Conservation (phyloP, 2,888 invertebrate species). For the Bugula neritina region DNA sequence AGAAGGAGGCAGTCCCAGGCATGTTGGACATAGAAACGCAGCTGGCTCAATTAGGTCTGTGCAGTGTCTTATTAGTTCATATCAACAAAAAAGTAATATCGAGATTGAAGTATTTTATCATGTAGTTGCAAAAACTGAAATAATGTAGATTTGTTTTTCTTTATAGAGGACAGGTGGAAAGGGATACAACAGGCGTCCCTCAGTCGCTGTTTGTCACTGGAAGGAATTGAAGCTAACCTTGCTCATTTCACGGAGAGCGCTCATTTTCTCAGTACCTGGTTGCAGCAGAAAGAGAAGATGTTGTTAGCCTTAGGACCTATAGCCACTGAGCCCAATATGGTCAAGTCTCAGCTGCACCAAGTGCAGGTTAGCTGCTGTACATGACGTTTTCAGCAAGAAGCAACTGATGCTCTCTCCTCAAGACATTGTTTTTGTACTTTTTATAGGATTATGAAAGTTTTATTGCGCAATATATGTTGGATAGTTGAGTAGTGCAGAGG, state of each 20-base stretch:
- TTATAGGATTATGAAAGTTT: no score
- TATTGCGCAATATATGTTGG: no score
- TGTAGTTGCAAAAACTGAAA: not conserved
- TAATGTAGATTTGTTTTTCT: conserved; percentile 30
- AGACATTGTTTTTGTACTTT: no score
- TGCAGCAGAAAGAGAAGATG: conserved; percentile 89
- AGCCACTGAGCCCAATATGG: conserved; percentile 89
- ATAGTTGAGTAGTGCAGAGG: no score
- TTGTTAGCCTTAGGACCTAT: conserved; percentile 89
- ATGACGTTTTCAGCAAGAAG: no score
- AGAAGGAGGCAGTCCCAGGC: conserved; percentile 77
- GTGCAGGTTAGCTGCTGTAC: conserved; percentile 50
- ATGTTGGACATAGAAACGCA: conserved; percentile 76
- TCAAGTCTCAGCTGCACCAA: conserved; percentile 90
- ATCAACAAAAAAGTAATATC: not conserved
- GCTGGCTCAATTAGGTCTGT: conserved; percentile 70
- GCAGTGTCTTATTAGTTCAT: not conserved
- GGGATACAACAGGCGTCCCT: conserved; percentile 45
- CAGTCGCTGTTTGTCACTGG: conserved; percentile 42
- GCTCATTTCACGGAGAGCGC: conserved; percentile 87
- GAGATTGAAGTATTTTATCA: not conserved
- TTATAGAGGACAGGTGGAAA: conserved; percentile 48
- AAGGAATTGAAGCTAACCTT: conserved; percentile 66
- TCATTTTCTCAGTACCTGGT: conserved; percentile 75
- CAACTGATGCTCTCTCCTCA: no score